Evolutionary conservation across 2,797 vertebrate genomes (phyloP), one percentile per base, ranked within the genome.

Genomic region (Sebastes umbrosus): DNA sequence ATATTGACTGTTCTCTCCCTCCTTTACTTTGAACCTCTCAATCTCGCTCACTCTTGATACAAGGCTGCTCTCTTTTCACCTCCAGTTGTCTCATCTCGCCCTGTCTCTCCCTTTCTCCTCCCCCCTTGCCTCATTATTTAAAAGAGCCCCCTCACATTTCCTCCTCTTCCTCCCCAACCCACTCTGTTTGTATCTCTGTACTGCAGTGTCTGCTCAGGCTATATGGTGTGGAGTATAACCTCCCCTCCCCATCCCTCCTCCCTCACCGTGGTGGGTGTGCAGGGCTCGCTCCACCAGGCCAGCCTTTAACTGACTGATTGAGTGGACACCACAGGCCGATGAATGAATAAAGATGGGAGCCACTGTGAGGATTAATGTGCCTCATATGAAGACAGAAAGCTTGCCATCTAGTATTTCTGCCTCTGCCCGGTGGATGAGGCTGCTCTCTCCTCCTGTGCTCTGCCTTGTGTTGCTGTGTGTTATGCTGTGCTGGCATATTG

Each of bases 271-370:
- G 95, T 9, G 95, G 88, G 87, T 87, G 79, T 11, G 95, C 69
- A 54, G 83, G 63, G 78, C 76, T 84, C 68, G 46, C 57, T 93
- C 93, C 2, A 91, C 92, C 0, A 90, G 93, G 0, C 94, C 84
- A 1, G 92, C 93, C 31, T 93, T 93, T 1, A 88, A 97, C 89
- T 92, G 96, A 85, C 93, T 95, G 82, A 96, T 96, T 0, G 95
- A 95, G 84, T 92, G 93, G 91, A 94, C 92, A 87, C 93, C 87
- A 88, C 91, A 92, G 91, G 88, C 90, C 80, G 59, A 87, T 89
- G 93, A 91, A 94, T 90, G 91, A 93, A 93, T 92, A 91, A 94
- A 93, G 94, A 94, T 90, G 91, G 88, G 87, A 82, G 87, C 84
- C 84, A 83, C 86, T 79, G 83, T 69, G 90, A 91, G 89, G 88